phyloP scores from a whole-genome alignment of 2,797 vertebrate species.

The Enteromius anoplus region DNA sequence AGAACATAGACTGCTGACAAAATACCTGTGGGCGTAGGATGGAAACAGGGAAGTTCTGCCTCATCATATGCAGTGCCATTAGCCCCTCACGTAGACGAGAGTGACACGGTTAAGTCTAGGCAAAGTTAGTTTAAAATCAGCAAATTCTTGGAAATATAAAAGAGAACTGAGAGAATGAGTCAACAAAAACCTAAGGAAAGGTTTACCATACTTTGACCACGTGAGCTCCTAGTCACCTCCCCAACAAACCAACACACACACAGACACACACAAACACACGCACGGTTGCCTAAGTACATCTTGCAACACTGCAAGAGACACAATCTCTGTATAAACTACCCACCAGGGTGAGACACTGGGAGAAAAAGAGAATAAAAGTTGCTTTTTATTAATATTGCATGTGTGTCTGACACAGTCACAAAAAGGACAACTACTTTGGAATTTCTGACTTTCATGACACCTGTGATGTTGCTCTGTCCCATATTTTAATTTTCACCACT shows the following conservation, averaged over 20 bases:
- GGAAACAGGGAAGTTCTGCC: conserved; percentile 28
- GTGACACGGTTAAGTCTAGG: conserved; percentile 27
- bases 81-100: not conserved
- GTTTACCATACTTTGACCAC: conserved; percentile 61
- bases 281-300: conserved; percentile 55
- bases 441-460: not conserved
- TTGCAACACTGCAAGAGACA: conserved; percentile 52
- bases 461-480: conserved; percentile 8
- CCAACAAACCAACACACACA: conserved; percentile 44
- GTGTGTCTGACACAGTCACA: not conserved
- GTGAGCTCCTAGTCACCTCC: conserved; percentile 53
- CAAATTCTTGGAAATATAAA: conserved; percentile 58
- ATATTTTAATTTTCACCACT: conserved; percentile 15
- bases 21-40: conserved; percentile 14
- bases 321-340: conserved; percentile 36
- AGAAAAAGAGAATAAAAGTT: not conserved
- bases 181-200: conserved; percentile 64
- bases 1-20: conserved; percentile 14
- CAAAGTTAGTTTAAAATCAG: conserved; percentile 52
- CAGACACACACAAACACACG: conserved; percentile 39
- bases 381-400: not conserved
- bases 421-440: not conserved
- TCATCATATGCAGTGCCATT: conserved; percentile 24
- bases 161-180: conserved; percentile 64
- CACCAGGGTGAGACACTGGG: conserved; percentile 36